Evolutionary conservation across 2,797 vertebrate species (phyloP), one percentile per base, ranked within the genome.

Genomic region (Microctenopoma steveboyesi): DNA sequence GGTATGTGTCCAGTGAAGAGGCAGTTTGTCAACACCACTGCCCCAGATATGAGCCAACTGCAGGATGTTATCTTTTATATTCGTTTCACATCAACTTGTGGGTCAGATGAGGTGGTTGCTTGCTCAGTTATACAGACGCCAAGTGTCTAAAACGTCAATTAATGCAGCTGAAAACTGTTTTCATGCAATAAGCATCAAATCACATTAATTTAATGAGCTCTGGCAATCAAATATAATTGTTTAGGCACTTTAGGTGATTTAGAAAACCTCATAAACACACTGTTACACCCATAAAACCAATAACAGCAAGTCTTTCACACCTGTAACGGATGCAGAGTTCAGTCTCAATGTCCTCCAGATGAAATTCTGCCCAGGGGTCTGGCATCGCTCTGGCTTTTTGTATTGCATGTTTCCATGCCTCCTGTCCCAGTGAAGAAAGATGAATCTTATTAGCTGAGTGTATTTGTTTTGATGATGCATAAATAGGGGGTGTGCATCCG

Each of bases 291-390:
- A 45, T 28, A 37, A 12, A 39, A 18, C 51, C 45, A 61, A 14
- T 42, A 42, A 16, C 14, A 45, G 15, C 12, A 0, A 40, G 18
- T 28, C 30, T 1, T 16, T 61, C 16, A 33, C 72, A 98, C 97
- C 98, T 98, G 94, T 98, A 96, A 62, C 98, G 95, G 28, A 87
- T 88, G 54, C 97, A 98, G 0, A 89, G 80, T 6, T 99, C 98
- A 0, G 94, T 96, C 83, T 95, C 89, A 4, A 96, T 86, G 0
- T 98, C 94, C 88, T 99, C 98, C 60, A 99, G 92, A 45, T 99
- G 98, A 74, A 99, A 99, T 84, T 97, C 94, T 0, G 97, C 98
- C 98, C 98, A 99, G 0, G 98, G 98, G 86, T 99, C 98, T 0
- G 98, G 98, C 96, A 98, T 97, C 56, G 95, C 93, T 83, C 93